Conservation (phyloP, 2,113 vertebrate species). For the Toxotes jaculatrix region DNA sequence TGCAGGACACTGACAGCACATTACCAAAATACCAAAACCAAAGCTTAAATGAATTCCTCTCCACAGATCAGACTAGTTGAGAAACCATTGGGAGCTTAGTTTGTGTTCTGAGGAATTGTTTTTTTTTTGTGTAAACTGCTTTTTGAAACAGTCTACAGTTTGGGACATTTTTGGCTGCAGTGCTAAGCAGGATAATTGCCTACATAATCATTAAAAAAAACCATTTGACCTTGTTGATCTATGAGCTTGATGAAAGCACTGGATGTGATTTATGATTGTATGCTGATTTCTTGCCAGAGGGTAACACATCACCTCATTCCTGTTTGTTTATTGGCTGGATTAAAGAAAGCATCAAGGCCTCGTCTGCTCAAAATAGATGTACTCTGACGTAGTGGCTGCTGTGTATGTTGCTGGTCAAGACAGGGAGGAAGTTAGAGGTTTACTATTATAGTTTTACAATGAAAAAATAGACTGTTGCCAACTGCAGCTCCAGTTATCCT, state of each 20-base stretch:
- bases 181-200: neutral
- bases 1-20: slow-evolving; percentile 33
- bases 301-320: slow-evolving; percentile 50
- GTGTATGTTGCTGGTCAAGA: slow-evolving; percentile 50
- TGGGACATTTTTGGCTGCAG: neutral
- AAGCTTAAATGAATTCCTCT: slow-evolving; percentile 12
- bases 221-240: neutral
- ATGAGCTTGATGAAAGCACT: neutral
- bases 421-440: slow-evolving; percentile 27
- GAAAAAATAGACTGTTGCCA: slow-evolving; percentile 46
- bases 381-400: slow-evolving; percentile 7
- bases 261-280: slow-evolving; percentile 31
- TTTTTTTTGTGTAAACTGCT: neutral
- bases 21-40: neutral
- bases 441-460: slow-evolving; percentile 35
- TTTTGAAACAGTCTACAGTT: neutral
- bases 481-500: neutral
- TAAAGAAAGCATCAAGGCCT: slow-evolving; percentile 56
- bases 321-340: slow-evolving; percentile 55
- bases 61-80: neutral
- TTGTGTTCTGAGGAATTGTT: neutral
- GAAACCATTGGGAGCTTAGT: neutral
- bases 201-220: neutral
- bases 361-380: slow-evolving; percentile 72
- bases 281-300: slow-evolving; percentile 19